Conservation (phyloP, 2,797 vertebrate genomes). For the Chaunax sp. region DNA sequence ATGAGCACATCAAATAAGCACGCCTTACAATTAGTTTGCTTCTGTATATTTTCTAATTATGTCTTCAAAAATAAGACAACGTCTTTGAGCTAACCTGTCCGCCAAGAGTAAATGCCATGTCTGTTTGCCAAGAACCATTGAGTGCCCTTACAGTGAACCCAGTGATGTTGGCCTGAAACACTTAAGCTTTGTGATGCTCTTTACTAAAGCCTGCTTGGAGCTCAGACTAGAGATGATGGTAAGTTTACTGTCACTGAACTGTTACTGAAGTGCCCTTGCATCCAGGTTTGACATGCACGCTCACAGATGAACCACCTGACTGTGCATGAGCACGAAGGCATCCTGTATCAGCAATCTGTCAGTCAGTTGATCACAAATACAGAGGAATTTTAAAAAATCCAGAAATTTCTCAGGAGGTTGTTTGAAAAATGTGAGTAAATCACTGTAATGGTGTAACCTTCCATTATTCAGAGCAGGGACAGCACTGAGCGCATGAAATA, state of each 20-base stretch:
- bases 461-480: too few species aligned
- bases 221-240: constrained; percentile 49
- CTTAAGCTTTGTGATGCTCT: constrained; percentile 63
- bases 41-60: neutral
- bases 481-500: too few species aligned
- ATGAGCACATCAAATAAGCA: neutral
- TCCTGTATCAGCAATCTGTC: constrained; percentile 28
- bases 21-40: neutral
- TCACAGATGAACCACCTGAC: constrained; percentile 48
- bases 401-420: neutral
- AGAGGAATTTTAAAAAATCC: constrained; percentile 1
- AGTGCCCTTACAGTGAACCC: constrained; percentile 24
- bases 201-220: constrained; percentile 70
- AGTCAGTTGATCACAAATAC: constrained; percentile 19
- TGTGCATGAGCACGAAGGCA: constrained; percentile 68
- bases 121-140: constrained; percentile 11
- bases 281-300: constrained; percentile 45
- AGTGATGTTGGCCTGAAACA: constrained; percentile 33
- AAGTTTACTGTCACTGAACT: constrained; percentile 58
- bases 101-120: constrained; percentile 24
- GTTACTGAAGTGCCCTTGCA: constrained; percentile 19
- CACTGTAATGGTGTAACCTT: too few species aligned
- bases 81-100: constrained; percentile 19
- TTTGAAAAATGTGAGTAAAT: too few species aligned
- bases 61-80: neutral